Percentiles rank a stretch among this genome's conserved stretches.
phyloP scores from a whole-genome alignment of 1,140 invertebrate species.

The Drosophila eugracilis region DNA sequence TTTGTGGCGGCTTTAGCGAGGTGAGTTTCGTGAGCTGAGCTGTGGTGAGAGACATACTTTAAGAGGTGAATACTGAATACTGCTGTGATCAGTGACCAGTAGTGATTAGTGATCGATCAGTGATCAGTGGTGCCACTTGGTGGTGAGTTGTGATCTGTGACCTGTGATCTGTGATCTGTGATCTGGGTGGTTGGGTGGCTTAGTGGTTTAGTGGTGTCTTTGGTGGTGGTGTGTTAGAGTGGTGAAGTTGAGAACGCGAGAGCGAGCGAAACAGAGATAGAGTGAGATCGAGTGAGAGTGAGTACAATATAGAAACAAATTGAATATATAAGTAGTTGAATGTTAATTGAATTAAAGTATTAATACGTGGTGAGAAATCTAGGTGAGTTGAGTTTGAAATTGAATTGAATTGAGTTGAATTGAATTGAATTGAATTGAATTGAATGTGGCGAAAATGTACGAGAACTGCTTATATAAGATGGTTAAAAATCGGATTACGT shows the following conservation, averaged over 20 bases:
- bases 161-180: slow-evolving; percentile 50
- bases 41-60: slow-evolving; percentile 63
- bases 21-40: slow-evolving; percentile 70
- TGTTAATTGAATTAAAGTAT: slow-evolving; percentile 36
- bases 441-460: slow-evolving; percentile 54
- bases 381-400: slow-evolving; percentile 40
- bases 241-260: slow-evolving; percentile 56
- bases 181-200: slow-evolving; percentile 37
- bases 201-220: slow-evolving; percentile 28
- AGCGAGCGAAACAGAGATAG: slow-evolving; percentile 50
- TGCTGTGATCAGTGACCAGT: slow-evolving; percentile 42
- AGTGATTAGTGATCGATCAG: slow-evolving; percentile 44
- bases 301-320: slow-evolving; percentile 56
- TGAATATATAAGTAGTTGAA: slow-evolving; percentile 49
- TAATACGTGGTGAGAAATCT: slow-evolving; percentile 26
- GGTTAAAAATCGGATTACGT: slow-evolving; percentile 57
- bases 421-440: slow-evolving; percentile 34
- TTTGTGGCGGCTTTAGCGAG: slow-evolving; percentile 53
- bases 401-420: slow-evolving; percentile 30
- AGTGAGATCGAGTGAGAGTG: slow-evolving; percentile 58
- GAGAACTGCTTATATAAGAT: slow-evolving; percentile 70
- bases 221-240: slow-evolving; percentile 37
- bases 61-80: slow-evolving; percentile 62
- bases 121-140: slow-evolving; percentile 44
- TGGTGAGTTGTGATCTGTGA: slow-evolving; percentile 48